Evolutionary conservation across 2,888 invertebrate species (phyloP).

Genomic region (Nomada lathburiana): DNA sequence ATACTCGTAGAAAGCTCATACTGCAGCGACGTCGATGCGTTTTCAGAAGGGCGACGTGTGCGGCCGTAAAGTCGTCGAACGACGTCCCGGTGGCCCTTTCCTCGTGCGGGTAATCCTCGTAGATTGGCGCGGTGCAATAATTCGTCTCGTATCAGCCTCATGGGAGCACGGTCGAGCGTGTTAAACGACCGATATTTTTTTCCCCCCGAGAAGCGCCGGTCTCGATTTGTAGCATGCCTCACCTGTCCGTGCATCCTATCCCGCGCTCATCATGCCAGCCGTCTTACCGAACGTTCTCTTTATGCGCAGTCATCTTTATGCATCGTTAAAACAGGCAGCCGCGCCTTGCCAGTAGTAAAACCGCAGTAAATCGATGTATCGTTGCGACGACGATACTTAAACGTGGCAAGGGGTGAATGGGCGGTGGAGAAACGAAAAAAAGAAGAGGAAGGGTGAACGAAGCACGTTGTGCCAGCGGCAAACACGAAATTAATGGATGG

Average conservation of each 20-base stretch:
- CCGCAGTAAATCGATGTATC: conserved; percentile 64
- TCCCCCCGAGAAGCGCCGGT: conserved; percentile 33
- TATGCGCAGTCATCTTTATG: conserved; percentile 57
- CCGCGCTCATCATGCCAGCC: conserved; percentile 16
- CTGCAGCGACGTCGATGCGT: conserved; percentile 52
- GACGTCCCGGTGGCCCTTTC: conserved; percentile 65
- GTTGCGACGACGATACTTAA: conserved; percentile 42
- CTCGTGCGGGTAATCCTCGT: conserved; percentile 64
- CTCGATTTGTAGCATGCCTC: conserved; percentile 53
- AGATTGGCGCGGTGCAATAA: conserved; percentile 72
- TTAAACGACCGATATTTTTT: conserved; percentile 61
- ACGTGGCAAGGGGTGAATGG: conserved; percentile 18
- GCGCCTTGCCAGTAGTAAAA: conserved; percentile 59
- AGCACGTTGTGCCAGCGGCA: background rate
- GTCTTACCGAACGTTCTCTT: conserved; percentile 37
- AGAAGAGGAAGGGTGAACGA: background rate
- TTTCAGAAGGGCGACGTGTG: conserved; percentile 50
- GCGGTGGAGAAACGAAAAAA: conserved; percentile 1
- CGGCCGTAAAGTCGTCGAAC: conserved; percentile 65
- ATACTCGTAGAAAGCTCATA: conserved; percentile 56
- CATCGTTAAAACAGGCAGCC: conserved; percentile 61
- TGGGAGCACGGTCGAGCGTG: conserved; percentile 40
- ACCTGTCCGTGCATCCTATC: conserved; percentile 62
- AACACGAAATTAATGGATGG: background rate
- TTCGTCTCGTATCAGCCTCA: conserved; percentile 68